phyloP scores from a whole-genome alignment of 1,140 invertebrate species.

The Galendromus occidentalis region DNA sequence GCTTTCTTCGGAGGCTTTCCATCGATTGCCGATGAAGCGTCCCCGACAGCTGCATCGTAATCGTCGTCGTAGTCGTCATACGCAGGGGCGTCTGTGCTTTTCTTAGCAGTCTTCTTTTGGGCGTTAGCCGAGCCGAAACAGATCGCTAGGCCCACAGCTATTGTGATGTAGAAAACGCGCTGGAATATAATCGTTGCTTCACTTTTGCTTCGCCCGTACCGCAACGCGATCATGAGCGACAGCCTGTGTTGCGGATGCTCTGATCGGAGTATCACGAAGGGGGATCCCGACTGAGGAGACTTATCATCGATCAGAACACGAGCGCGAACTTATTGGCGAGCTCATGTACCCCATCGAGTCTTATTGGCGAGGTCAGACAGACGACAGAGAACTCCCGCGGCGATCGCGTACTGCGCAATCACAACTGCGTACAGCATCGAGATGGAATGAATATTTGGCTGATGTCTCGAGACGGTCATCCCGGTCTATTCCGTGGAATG shows the following conservation, averaged over 20 bases:
- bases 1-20: not conserved
- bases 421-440: too few species aligned
- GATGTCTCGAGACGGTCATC: too few species aligned
- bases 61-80: conserved; percentile 3
- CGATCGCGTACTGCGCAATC: too few species aligned
- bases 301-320: too few species aligned
- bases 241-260: not conserved
- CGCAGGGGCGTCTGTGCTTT: not conserved
- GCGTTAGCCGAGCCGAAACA: not conserved
- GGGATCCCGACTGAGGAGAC: too few species aligned
- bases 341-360: too few species aligned
- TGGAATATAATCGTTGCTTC: not conserved
- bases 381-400: too few species aligned
- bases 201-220: not conserved
- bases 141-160: not conserved
- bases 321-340: too few species aligned
- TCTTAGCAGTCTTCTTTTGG: not conserved
- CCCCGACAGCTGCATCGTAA: not conserved
- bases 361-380: too few species aligned
- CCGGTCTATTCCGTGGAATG: too few species aligned
- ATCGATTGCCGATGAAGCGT: not conserved
- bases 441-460: too few species aligned
- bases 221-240: not conserved
- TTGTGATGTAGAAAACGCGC: not conserved
- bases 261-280: too few species aligned